Evolutionary conservation across 2,797 vertebrate species (phyloP).

Genomic region (Melanotaenia maccullochi): DNA sequence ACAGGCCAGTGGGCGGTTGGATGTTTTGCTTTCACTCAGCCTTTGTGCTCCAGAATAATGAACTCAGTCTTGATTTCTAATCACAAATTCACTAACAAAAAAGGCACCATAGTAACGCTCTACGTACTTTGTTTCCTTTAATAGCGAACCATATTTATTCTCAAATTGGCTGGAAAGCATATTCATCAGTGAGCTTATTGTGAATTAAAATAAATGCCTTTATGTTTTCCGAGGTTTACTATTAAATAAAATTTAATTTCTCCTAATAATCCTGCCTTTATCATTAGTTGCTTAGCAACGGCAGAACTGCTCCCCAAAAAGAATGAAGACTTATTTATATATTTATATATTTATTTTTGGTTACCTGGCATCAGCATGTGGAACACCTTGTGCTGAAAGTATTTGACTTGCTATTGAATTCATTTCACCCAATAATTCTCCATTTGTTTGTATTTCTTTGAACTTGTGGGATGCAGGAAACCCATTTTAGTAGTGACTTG

Average conservation of each 20-base stretch:
- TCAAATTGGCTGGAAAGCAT: constrained; percentile 22
- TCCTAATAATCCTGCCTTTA: constrained; percentile 12
- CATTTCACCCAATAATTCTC: constrained; percentile 29
- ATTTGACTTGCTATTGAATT: constrained; percentile 19
- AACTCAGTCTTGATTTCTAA: constrained; percentile 39
- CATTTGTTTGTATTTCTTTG: not conserved
- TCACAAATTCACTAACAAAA: constrained; percentile 18
- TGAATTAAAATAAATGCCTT: constrained; percentile 28
- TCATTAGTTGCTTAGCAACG: constrained; percentile 66
- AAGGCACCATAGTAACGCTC: not conserved
- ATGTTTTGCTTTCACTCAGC: constrained; percentile 24
- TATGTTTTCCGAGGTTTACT: constrained; percentile 23
- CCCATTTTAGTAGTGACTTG: too few species aligned
- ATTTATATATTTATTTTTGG: constrained; percentile 22
- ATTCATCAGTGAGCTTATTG: constrained; percentile 13
- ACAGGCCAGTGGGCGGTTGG: constrained; percentile 34
- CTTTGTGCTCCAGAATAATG: constrained; percentile 51
- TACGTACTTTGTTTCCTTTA: not conserved
- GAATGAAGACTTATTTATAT: constrained; percentile 24
- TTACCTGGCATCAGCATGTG: constrained; percentile 24
- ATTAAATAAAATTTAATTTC: constrained; percentile 36
- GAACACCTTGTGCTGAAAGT: constrained; percentile 33
- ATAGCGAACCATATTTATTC: constrained; percentile 16
- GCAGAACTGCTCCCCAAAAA: constrained; percentile 29
- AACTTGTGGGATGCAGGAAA: too few species aligned